These are phyloP conservation scores for Empidonax traillii DNA, from an alignment of 2,113 vertebrate species.

Conservation along the genomic window DNA sequence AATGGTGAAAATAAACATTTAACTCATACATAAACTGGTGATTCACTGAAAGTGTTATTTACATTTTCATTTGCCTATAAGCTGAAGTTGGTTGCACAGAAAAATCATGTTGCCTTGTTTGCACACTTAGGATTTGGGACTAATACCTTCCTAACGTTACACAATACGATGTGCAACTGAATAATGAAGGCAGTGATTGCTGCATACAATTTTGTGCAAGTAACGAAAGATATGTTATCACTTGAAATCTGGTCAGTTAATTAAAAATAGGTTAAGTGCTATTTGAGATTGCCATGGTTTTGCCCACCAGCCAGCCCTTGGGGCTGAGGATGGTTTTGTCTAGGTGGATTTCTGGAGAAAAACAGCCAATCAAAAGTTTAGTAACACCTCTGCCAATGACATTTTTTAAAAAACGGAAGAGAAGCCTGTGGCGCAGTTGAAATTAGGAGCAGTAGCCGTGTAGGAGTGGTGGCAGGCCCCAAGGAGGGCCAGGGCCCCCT, in stretches of 20 bases:
- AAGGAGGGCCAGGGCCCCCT: no score
- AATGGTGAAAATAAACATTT: background rate
- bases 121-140: background rate
- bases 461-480: no score
- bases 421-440: no score
- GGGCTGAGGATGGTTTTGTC: no score
- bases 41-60: background rate
- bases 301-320: no score
- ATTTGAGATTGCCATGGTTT: background rate
- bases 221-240: background rate
- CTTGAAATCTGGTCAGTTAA: background rate
- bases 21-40: background rate
- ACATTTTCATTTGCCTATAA: background rate
- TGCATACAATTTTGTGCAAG: background rate
- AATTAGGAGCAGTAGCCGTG: no score
- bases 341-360: no score
- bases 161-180: background rate
- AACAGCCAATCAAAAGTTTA: no score
- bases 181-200: background rate
- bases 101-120: background rate
- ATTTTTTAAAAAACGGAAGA: no score
- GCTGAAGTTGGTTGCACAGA: background rate
- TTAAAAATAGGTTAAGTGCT: constrained; percentile 32
- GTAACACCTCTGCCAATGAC: no score
- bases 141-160: background rate